Base-by-base conservation (phyloP, 2,113 vertebrate genomes). In the Myrmecobius fasciatus region DNA sequence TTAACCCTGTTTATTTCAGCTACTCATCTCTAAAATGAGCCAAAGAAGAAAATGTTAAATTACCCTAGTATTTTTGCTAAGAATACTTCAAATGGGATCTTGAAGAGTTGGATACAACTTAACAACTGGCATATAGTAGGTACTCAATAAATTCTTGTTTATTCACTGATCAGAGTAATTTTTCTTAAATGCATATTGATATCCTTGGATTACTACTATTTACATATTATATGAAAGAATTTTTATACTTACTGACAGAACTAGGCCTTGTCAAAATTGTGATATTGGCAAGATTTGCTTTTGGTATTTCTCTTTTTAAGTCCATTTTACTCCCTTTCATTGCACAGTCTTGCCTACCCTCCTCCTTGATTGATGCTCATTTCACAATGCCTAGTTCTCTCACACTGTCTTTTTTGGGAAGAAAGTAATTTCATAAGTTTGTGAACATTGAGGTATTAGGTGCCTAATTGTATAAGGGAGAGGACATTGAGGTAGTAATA, bases 111-210 rank as follows among this genome's bases (percentile, higher is more conserved):
- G 54, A 56, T 25, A 31, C 26, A 28, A 10, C 26, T 28, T 10
- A 56, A 56, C 54, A 28, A 31, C 26, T 31, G 9, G 1, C 11
- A 52, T 52, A 52, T 52, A 52, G 10, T 52, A 52, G 52, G 52
- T 52, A 0, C 26, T 56, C 36, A 60, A 67, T 17, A n/a, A 67
- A 67, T 67, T 3, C 14, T 36, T n/a, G 11, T 36, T 67, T 31
- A 67, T 67, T 54, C 22, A 67, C 31, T 67, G 60, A 25, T 90
- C 91, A 89, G 94, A 22, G 8, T 53, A 22, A 53, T 95, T 83
- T 89, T 89, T 54, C 96, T 92, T 91, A 95, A 94, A 92, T 89
- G 46, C 7, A 94, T 53, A 22, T 95, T 46, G 94, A 31, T 91
- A 46, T 49, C 88, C 89, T 92, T 91, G 22, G 75, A 31, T 92